Evolutionary conservation across 2,797 vertebrate species (phyloP), one percentile per base, ranked within the genome.

Genomic region (Chaenodraco wilsoni): DNA sequence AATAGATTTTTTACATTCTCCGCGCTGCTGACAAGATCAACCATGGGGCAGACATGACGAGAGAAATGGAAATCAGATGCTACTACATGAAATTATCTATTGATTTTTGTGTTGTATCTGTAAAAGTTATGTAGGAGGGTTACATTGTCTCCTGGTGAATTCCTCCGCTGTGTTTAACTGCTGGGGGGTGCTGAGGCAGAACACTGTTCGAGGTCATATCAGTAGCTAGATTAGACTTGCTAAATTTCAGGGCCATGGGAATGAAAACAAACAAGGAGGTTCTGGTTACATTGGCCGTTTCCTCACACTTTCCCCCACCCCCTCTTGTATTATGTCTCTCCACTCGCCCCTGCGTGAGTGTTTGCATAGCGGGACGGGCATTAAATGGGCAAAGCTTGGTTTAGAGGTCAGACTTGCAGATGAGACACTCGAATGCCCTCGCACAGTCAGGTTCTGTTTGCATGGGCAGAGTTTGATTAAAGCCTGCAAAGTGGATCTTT

Each of bases 201-300:
- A 68, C 79, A 57, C 85, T 79, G 60, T 73, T 87, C 83, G 77
- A 76, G 78, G 81, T 87, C 84, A 81, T 78, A 88, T 91, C 89
- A 88, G 90, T 72, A 80, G 84, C 84, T 43, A 81, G 86, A 90
- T 90, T 87, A 86, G 78, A 89, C 87, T 85, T 85, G 89, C 89
- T 92, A 90, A 91, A 89, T 91, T 85, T 89, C 81, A 87, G 90
- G 92, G 88, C 88, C 89, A 89, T 93, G 93, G 84, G 89, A 93
- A 93, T 87, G 78, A 93, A 93, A 92, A 91, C 89, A 93, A 92
- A 92, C 88, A 86, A 80, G 74, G 45, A 52, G 64, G 82, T 79
- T 89, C 84, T 82, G 84, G 87, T 91, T 93, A 73, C 88, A 87
- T 67, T 78, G 72, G 63, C 71, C 23, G 3, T 84, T 87, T 84